Conservation (phyloP, 2,888 invertebrate genomes). For the Tineola bisselliella region DNA sequence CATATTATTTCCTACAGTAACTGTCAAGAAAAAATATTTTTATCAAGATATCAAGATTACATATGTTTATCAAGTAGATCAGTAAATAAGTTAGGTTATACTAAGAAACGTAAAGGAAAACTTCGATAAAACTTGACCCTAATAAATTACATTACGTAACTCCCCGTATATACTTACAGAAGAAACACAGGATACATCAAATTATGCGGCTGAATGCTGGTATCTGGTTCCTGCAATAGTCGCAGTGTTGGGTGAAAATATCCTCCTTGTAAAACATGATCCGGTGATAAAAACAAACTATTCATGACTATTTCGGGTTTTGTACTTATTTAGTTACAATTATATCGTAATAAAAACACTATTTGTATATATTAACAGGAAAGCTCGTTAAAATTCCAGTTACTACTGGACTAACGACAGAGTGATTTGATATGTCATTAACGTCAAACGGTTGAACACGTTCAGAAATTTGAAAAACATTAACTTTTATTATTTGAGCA, state of each 20-base stretch:
- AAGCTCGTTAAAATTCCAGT: not conserved
- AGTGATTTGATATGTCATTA: not conserved
- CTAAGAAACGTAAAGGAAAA: not conserved
- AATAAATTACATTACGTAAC: not conserved
- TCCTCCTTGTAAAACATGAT: conserved; percentile 81
- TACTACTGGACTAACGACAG: not conserved
- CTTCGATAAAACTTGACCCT: not conserved
- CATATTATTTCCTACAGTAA: no score
- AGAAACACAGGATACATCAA: conserved; percentile 91
- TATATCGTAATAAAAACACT: not conserved
- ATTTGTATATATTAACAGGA: not conserved
- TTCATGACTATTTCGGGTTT: conserved; percentile 27
- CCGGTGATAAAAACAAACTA: conserved; percentile 49
- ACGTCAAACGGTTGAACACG: not conserved
- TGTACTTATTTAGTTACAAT: not conserved
- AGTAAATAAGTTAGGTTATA: not conserved
- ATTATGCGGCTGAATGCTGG: conserved; percentile 77
- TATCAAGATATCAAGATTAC: not conserved
- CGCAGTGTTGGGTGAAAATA: conserved; percentile 87
- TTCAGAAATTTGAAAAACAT: not conserved
- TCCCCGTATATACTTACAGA: conserved; percentile 68
- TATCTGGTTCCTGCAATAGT: conserved; percentile 80
- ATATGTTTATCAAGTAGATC: not conserved
- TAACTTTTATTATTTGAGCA: no score
- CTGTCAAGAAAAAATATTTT: not conserved